Evolutionary conservation across 2,797 vertebrate genomes (phyloP).

Genomic region (Antrozous pallidus): DNA sequence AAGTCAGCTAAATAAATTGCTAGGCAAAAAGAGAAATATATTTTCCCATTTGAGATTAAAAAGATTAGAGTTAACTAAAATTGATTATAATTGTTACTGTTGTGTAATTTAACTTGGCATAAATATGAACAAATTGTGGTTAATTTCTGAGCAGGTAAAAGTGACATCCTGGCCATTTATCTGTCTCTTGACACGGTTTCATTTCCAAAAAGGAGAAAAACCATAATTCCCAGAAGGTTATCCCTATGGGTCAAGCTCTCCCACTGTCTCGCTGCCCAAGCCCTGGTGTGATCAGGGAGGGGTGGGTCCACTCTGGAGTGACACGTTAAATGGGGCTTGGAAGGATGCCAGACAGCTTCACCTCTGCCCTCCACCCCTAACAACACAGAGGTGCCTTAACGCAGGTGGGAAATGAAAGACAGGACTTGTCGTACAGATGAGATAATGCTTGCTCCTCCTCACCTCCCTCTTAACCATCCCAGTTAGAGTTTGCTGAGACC

Average conservation of each 20-base stretch:
- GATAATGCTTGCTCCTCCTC: neutral
- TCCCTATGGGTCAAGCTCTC: neutral
- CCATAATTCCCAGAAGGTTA: neutral
- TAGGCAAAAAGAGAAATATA: slow-evolving; percentile 58
- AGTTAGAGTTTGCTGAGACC: neutral
- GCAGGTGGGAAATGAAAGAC: neutral
- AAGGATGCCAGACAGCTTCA: neutral
- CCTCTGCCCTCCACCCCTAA: neutral
- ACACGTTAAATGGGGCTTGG: neutral
- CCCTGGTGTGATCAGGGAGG: neutral
- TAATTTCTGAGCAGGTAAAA: neutral
- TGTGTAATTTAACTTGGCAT: neutral
- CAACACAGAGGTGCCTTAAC: neutral
- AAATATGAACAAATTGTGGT: neutral
- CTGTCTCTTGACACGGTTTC: neutral
- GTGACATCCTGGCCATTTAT: neutral
- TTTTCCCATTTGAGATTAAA: slow-evolving; percentile 51
- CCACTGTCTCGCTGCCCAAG: neutral
- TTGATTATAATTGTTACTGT: neutral
- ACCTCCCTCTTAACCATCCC: too few species aligned
- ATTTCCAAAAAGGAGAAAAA: neutral
- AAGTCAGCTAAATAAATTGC: slow-evolving; percentile 43
- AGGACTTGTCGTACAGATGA: neutral
- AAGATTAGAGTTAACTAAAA: slow-evolving; percentile 25
- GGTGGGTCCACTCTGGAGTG: neutral